Percentiles rank a stretch among this genome's conserved stretches.
Conservation (phyloP, 2,888 invertebrate genomes). For the Cryptus armator region DNA sequence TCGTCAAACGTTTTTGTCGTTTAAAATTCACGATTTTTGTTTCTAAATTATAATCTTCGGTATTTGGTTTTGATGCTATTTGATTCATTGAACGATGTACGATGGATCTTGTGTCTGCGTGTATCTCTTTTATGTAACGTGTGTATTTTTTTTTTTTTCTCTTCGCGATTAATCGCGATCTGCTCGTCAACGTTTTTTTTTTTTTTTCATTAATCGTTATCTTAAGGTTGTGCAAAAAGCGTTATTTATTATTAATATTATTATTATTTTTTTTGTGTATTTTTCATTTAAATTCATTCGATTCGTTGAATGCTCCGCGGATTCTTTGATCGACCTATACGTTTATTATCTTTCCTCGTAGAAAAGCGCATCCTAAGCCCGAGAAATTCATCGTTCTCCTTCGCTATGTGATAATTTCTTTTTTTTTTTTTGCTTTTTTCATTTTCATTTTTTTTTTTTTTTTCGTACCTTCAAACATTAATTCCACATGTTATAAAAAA, state of each 20-base stretch:
- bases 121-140: slow-evolving; percentile 2
- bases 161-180: slow-evolving; percentile 36
- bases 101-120: slow-evolving; percentile 44
- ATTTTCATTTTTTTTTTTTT: slow-evolving; percentile 1
- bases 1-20: slow-evolving; percentile 8
- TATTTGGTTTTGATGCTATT: slow-evolving; percentile 53
- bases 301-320: background rate
- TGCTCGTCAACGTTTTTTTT: slow-evolving; percentile 29
- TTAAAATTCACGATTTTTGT: slow-evolving; percentile 27
- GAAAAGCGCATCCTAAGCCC: slow-evolving; percentile 58
- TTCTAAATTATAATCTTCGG: slow-evolving; percentile 30
- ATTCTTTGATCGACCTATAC: background rate
- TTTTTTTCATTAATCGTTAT: slow-evolving; percentile 32
- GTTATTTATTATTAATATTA: slow-evolving; percentile 52
- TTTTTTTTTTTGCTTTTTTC: slow-evolving; percentile 5
- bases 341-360: slow-evolving; percentile 38
- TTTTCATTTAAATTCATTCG: background rate
- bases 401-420: slow-evolving; percentile 1
- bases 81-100: slow-evolving; percentile 48
- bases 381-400: slow-evolving; percentile 53
- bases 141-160: slow-evolving; percentile 15
- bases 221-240: slow-evolving; percentile 66
- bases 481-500: slow-evolving; percentile 60
- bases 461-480: slow-evolving; percentile 34
- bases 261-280: slow-evolving; percentile 9